Conservation (phyloP, 2,113 vertebrate species). For the Neofelis nebulosa region DNA sequence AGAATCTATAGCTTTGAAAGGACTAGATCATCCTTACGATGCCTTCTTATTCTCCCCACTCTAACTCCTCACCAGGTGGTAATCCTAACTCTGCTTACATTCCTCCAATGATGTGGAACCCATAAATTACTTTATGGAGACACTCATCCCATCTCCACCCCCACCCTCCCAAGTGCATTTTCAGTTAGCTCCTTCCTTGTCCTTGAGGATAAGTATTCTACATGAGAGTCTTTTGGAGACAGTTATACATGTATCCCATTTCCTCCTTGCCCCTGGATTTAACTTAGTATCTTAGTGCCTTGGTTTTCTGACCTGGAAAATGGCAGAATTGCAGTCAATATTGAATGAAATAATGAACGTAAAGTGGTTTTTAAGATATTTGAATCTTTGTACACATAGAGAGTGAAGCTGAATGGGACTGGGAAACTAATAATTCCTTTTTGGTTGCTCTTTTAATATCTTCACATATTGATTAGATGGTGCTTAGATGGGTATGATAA, state of each 20-base stretch:
- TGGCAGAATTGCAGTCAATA: neutral
- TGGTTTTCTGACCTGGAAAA: conserved; percentile 37
- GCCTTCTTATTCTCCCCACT: neutral
- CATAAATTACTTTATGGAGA: neutral
- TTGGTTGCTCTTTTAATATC: neutral
- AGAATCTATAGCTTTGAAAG: neutral
- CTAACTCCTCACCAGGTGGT: neutral
- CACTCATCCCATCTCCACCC: neutral
- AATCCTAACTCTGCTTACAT: neutral
- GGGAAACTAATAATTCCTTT: neutral
- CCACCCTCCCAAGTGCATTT: neutral
- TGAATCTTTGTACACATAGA: neutral
- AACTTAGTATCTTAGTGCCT: neutral
- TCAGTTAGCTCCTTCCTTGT: neutral
- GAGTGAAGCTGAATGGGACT: neutral
- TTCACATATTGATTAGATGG: neutral
- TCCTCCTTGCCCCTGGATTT: neutral
- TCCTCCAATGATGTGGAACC: neutral
- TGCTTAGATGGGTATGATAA: neutral
- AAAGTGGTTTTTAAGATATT: neutral
- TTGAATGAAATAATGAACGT: neutral
- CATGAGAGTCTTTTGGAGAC: neutral
- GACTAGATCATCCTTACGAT: neutral
- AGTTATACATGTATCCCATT: neutral
- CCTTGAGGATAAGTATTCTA: neutral